Evolutionary conservation across 37 sponge, comb jelly and placozoan species (phyloP).

Genomic region (Halisarca cf. caerulea): DNA sequence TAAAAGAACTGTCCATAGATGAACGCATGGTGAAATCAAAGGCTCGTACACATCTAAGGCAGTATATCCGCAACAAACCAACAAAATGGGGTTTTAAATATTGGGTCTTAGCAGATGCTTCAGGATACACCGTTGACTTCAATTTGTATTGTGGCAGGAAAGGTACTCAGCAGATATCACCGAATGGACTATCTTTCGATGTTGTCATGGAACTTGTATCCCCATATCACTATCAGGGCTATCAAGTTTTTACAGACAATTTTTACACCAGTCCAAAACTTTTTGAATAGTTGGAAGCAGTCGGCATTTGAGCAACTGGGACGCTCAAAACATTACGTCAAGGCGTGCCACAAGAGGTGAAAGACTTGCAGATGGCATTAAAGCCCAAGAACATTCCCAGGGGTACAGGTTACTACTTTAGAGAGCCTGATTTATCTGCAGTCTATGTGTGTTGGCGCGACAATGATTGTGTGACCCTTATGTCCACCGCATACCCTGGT

Average conservation of each 20-base stretch:
- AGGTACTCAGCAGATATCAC: neutral
- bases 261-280: conserved; percentile 40
- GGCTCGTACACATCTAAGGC: conserved; percentile 17
- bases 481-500: neutral
- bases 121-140: conserved; percentile 43
- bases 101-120: conserved; percentile 23
- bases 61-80: conserved; percentile 37
- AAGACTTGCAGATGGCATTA: neutral
- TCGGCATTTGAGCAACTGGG: conserved; percentile 36
- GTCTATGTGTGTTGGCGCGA: neutral
- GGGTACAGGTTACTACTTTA: neutral
- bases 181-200: conserved; percentile 32
- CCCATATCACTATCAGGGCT: conserved; percentile 40
- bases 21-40: conserved; percentile 19
- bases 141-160: neutral
- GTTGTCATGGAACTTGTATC: conserved; percentile 26
- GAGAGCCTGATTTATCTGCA: neutral
- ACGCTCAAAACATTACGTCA: neutral
- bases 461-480: neutral
- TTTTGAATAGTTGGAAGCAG: neutral
- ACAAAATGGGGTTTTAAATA: conserved; percentile 35
- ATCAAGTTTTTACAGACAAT: conserved; percentile 41
- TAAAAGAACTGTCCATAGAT: neutral
- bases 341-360: conserved; percentile 23
- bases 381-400: neutral